Base-by-base conservation (phyloP, 2,797 vertebrate genomes). In the Taeniopygia guttata region DNA sequence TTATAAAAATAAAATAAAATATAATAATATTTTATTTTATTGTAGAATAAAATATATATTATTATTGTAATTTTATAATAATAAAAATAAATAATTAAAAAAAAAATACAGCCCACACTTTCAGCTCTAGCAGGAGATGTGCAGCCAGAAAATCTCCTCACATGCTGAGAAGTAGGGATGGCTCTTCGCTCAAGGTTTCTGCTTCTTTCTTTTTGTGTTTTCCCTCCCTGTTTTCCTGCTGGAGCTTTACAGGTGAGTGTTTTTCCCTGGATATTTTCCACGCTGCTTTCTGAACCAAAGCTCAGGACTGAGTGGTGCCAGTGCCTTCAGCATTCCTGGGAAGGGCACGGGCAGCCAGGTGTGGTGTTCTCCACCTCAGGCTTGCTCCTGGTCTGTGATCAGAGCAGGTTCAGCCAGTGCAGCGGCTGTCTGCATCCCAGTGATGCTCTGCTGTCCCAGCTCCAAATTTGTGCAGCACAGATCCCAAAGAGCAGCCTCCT, bases 241-340 rank as follows among this genome's bases (percentile, higher is more conserved):
- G 18, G 25, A 54, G 26, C 21, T 83, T 45, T 10, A 27, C 29
- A 40, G 23, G 27, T 2, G 30, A 63, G 16, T 36, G 17, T 9
- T 32, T 58, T 23, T 22, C 38, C 32, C 59, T 54, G 51, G 54
- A 7, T 45, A 14, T 45, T 87, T 73, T 68, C 59, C 36, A 7
- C 0, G 0, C 18, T 32, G 52, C 4, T 46, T 76, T 59, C 55
- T 56, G 21, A 17, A 10, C n/a, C 38, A 4, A 16, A 11, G 19
- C 32, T 19, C 10, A 5, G 26, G 11, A 54, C 9, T 13, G 64
- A 25, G 52, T 2, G 29, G 17, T n/a, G 21, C 34, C 18, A 3
- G 16, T 15, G 23, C 23, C 60, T 48, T 25, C 46, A 66, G 32
- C 43, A 7, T 10, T 13, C 6, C 48, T 25, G 9, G 36, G 13